Percentiles rank a stretch among this genome's conserved stretches.
Conservation (phyloP, 1,140 invertebrate species). For the Drosophila mauritiana region DNA sequence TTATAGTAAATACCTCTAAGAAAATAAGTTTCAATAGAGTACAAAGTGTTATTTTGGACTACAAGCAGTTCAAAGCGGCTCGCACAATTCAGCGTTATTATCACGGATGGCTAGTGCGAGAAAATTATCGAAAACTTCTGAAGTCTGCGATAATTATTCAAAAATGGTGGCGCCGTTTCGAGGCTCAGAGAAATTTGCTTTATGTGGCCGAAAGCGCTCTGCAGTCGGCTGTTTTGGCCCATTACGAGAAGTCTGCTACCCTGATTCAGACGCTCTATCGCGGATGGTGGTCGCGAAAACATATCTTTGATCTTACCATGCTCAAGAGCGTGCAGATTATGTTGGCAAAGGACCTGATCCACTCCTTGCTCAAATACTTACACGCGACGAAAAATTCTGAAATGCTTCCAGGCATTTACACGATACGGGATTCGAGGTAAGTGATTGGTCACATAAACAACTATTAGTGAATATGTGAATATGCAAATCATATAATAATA, state of each 20-base stretch:
- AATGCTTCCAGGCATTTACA: slow-evolving; percentile 13
- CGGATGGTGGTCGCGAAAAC: slow-evolving; percentile 60
- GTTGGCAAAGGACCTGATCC: slow-evolving; percentile 1
- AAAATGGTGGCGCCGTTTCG: slow-evolving; percentile 42
- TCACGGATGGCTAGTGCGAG: slow-evolving; percentile 38
- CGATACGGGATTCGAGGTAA: slow-evolving; percentile 3
- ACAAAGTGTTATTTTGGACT: slow-evolving; percentile 44
- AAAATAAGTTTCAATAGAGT: not conserved
- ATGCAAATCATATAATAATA: too few species aligned
- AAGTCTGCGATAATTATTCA: slow-evolving; percentile 34
- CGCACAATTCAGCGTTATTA: slow-evolving; percentile 50
- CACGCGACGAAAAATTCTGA: not conserved
- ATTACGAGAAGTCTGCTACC: slow-evolving; percentile 7
- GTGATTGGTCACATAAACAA: not conserved
- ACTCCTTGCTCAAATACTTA: not conserved
- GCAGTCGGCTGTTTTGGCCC: slow-evolving; percentile 1
- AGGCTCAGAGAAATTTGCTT: not conserved
- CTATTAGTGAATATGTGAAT: too few species aligned
- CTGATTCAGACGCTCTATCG: slow-evolving; percentile 60
- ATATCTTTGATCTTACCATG: slow-evolving; percentile 18
- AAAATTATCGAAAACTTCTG: rapidly evolving
- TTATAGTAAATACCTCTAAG: not conserved
- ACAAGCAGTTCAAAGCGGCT: slow-evolving; percentile 62
- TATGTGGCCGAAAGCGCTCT: not conserved
- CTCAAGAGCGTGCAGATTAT: slow-evolving; percentile 4